Base-by-base conservation (phyloP, 2,113 vertebrate genomes). In the Lathamus discolor region DNA sequence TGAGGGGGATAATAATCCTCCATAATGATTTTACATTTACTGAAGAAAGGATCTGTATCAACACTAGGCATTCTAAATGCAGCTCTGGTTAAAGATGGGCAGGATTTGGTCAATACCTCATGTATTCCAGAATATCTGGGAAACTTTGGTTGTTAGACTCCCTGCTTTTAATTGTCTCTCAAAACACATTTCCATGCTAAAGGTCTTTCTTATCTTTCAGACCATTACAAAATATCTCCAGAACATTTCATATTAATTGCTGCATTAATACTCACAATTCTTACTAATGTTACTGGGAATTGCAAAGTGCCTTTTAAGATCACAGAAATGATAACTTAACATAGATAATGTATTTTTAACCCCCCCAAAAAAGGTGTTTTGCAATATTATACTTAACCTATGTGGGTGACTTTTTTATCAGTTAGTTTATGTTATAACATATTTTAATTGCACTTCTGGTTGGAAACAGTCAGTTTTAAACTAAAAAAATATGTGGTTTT, bases 131-230 rank as follows among this genome's bases (percentile, higher is more conserved):
- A 49, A 89, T 86, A 74, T 82, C 29, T 83, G 31, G 68, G 70
- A 67, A 49, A 31, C 67, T 84, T 49, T 41, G 8, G 5, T 74
- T 87, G 18, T 46, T 41, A 63, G 39, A 31, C 14, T 66, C 25
- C 48, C 75, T 86, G 27, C 66, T 81, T 88, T 72, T 54, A 15
- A 1, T 66, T 92, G n/a, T 35, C 75, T 91, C 57, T 69, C 69
- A 57, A 80, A 82, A 63, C 78, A 92, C 9, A 27, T 83, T 87
- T 93, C 70, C 33, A 39, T 86, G 69, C 62, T 68, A 94, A 96
- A 96, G 72, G 83, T 94, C 90, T 91, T 90, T 43, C 69, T 89
- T 92, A 90, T 83, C 64, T 92, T 94, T 95, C 70, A 86, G 46
- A 62, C 67, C 69, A 35, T 88, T 95, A 78, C 76, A 90, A 84